phyloP scores from a whole-genome alignment of 2,888 invertebrate genomes.

The Euzophera pinguis region DNA sequence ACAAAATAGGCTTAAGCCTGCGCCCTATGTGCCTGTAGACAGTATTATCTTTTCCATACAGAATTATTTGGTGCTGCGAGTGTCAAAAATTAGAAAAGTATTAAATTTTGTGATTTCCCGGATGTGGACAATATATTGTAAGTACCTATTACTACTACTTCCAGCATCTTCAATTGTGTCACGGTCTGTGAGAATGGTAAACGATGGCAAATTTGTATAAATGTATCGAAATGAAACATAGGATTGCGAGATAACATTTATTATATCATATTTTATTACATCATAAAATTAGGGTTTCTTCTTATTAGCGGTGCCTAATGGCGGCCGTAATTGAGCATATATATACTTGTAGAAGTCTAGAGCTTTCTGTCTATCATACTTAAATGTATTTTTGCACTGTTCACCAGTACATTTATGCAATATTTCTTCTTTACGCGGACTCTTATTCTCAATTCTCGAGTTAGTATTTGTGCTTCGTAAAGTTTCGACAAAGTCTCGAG shows the following conservation, averaged over 20 bases:
- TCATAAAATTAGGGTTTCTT: conserved; percentile 42
- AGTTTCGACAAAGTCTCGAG: conserved; percentile 67
- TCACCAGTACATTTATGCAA: conserved; percentile 53
- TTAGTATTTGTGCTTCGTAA: conserved; percentile 55
- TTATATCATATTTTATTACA: conserved; percentile 24
- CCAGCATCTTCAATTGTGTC: too few species aligned
- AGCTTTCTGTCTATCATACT: conserved; percentile 66
- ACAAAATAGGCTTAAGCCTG: too few species aligned
- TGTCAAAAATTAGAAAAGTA: too few species aligned
- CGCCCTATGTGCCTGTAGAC: too few species aligned
- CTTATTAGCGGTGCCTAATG: conserved; percentile 43
- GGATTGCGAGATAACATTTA: conserved; percentile 21
- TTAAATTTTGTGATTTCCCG: too few species aligned
- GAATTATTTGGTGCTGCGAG: too few species aligned
- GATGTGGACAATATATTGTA: too few species aligned
- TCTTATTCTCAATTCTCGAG: conserved; percentile 36
- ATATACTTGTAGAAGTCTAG: conserved; percentile 74
- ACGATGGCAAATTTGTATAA: too few species aligned
- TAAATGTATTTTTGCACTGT: conserved; percentile 55
- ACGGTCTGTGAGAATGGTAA: too few species aligned
- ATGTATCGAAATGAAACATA: too few species aligned
- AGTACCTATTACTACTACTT: too few species aligned
- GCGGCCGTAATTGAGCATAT: conserved; percentile 65
- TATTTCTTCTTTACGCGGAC: conserved; percentile 44
- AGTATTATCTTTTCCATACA: too few species aligned